Conservation (phyloP, 2,888 invertebrate species). For the Metellina segmentata region DNA sequence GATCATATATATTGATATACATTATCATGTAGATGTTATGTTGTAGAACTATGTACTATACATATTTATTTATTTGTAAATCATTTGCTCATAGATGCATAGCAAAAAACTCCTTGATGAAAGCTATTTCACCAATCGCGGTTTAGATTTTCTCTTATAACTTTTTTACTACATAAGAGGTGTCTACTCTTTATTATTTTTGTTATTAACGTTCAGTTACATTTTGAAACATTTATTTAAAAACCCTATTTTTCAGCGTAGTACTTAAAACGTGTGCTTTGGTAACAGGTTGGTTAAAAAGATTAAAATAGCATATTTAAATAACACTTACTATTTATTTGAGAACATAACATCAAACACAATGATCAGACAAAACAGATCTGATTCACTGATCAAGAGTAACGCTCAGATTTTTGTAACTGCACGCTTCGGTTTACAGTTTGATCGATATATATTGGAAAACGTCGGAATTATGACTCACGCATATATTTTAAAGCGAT, state of each 20-base stretch:
- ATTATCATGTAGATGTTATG: slow-evolving; percentile 18
- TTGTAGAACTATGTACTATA: slow-evolving; percentile 51
- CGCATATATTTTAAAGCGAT: no score
- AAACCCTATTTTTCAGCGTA: no score
- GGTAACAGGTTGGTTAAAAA: no score
- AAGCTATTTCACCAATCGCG: not conserved
- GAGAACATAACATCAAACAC: no score
- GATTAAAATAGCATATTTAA: no score
- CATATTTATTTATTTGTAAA: slow-evolving; percentile 47
- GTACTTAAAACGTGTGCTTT: no score
- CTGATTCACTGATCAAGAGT: no score
- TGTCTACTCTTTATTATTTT: not conserved
- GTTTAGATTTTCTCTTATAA: not conserved
- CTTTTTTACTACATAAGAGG: not conserved
- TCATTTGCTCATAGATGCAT: slow-evolving; percentile 34
- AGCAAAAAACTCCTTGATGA: slow-evolving; percentile 20
- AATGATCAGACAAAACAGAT: not conserved
- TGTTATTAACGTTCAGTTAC: not conserved
- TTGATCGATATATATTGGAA: no score
- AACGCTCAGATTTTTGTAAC: no score
- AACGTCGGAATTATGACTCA: no score
- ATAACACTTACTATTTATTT: no score
- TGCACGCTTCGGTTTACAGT: no score
- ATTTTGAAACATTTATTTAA: not conserved
- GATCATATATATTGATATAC: slow-evolving; percentile 42